phyloP scores from a whole-genome alignment of 2,888 invertebrate species.

The Drosophila nigricruria region DNA sequence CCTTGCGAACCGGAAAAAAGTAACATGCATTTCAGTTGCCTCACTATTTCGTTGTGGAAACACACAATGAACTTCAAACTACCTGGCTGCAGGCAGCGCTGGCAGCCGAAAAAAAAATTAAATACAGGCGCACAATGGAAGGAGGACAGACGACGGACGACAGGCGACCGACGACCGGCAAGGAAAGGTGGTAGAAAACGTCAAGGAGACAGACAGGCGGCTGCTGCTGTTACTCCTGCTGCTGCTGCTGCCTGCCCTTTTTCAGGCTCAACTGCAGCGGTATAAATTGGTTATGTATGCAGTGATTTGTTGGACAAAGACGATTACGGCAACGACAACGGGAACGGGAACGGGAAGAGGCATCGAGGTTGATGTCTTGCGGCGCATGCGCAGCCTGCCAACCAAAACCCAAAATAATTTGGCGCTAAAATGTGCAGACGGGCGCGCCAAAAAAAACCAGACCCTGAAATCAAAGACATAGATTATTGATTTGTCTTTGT shows the following conservation, averaged over 20 bases:
- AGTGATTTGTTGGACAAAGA: constrained; percentile 63
- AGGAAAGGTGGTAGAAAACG: constrained; percentile 73
- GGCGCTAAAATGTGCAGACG: constrained; percentile 67
- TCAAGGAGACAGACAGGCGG: constrained; percentile 49
- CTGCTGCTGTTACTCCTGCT: constrained; percentile 23
- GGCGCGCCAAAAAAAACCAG: constrained; percentile 67
- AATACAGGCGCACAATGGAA: constrained; percentile 54
- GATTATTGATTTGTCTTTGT: constrained; percentile 28
- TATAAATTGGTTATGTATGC: constrained; percentile 69
- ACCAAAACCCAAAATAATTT: constrained; percentile 61
- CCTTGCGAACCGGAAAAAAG: constrained; percentile 72
- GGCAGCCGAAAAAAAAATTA: constrained; percentile 60
- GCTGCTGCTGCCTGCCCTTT: constrained; percentile 36
- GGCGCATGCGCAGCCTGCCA: constrained; percentile 75
- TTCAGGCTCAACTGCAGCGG: constrained; percentile 66
- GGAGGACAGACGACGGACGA: constrained; percentile 27
- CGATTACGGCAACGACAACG: constrained; percentile 30
- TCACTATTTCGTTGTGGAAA: constrained; percentile 36
- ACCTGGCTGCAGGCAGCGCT: constrained; percentile 69
- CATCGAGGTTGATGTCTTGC: constrained; percentile 68
- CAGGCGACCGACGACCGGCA: constrained; percentile 18
- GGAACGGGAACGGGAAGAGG: constrained; percentile 14
- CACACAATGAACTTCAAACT: constrained; percentile 56
- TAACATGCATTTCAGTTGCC: constrained; percentile 63
- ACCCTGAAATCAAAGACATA: constrained; percentile 30